phyloP scores from a whole-genome alignment of 2,113 vertebrate species.

The Mesitornis unicolor region DNA sequence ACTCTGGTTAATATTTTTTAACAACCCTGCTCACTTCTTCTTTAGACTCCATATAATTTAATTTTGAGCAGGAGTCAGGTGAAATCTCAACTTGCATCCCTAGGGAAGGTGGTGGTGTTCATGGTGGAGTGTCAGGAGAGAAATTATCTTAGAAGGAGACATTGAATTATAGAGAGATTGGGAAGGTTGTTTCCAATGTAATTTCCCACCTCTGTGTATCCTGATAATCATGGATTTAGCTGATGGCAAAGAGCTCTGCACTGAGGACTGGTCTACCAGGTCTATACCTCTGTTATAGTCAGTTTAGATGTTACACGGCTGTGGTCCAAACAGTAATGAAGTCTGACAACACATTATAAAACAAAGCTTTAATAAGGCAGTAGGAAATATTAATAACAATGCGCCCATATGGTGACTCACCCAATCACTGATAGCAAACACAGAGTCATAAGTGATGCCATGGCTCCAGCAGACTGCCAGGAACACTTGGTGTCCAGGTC shows the following conservation, averaged over 20 bases:
- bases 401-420: fast-evolving
- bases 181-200: not conserved
- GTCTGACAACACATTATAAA: not conserved
- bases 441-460: not conserved
- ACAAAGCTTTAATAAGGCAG: not conserved
- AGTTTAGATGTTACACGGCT: not conserved
- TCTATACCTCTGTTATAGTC: not conserved
- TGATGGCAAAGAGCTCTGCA: not conserved
- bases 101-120: fast-evolving
- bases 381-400: not conserved
- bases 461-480: not conserved
- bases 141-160: not conserved
- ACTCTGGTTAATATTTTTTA: not conserved
- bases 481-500: not conserved
- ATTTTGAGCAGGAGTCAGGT: not conserved
- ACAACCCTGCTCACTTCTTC: not conserved
- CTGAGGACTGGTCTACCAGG: not conserved
- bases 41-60: not conserved
- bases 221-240: not conserved
- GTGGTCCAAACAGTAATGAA: not conserved
- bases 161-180: not conserved
- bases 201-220: not conserved
- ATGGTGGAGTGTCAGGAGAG: not conserved
- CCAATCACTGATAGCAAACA: fast-evolving
- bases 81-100: not conserved